Conservation (phyloP, 2,797 vertebrate genomes). For the Leptatherina wallacei region DNA sequence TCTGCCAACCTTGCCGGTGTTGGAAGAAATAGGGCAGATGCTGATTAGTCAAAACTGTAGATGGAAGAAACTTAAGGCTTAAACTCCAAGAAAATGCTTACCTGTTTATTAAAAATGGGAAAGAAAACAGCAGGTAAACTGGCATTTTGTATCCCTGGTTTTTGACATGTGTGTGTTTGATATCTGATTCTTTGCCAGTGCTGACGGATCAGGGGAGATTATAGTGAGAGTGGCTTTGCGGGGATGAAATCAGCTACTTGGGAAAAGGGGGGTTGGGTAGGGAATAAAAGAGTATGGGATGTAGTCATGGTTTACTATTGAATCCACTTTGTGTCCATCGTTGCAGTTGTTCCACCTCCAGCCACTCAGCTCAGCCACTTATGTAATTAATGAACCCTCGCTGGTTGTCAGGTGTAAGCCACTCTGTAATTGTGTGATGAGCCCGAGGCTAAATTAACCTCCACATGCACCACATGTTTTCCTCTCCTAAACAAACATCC, state of each 20-base stretch:
- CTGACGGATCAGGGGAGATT: conserved; percentile 78
- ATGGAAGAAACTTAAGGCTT: neutral
- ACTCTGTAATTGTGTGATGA: conserved; percentile 33
- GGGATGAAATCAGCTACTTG: conserved; percentile 81
- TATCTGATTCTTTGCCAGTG: conserved; percentile 73
- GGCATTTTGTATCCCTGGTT: conserved; percentile 25
- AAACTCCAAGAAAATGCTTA: conserved; percentile 10
- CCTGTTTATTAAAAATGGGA: conserved; percentile 5
- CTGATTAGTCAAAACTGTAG: conserved; percentile 7
- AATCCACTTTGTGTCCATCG: conserved; percentile 32
- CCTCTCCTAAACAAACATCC: conserved; percentile 9
- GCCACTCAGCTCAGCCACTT: conserved; percentile 19
- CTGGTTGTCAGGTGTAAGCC: conserved; percentile 20
- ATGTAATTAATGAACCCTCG: conserved; percentile 18
- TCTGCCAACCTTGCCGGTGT: conserved; percentile 46
- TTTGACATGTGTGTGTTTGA: conserved; percentile 52
- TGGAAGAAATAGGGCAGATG: conserved; percentile 22
- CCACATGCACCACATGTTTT: conserved; percentile 31
- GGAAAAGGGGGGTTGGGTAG: conserved; percentile 27
- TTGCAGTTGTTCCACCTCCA: conserved; percentile 8
- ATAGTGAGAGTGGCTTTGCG: conserved; percentile 74
- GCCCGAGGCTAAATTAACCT: conserved; percentile 19
- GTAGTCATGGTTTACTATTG: conserved; percentile 40
- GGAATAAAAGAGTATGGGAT: conserved; percentile 32
- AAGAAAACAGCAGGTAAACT: conserved; percentile 4